Conservation (phyloP, 2,797 vertebrate species). For the Myotis pilosus region DNA sequence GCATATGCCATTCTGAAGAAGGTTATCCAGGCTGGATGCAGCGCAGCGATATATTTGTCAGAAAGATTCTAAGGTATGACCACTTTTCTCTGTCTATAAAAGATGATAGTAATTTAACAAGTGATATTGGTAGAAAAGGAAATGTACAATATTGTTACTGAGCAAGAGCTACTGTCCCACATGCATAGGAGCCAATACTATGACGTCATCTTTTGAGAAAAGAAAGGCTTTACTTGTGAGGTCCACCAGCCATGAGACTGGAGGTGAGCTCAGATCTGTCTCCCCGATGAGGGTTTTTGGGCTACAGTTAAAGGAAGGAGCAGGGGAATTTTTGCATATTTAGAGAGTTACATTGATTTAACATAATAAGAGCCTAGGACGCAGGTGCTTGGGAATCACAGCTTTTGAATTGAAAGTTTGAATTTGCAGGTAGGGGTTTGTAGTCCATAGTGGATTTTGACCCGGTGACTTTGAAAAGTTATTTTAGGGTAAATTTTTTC, state of each 20-base stretch:
- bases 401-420: not conserved
- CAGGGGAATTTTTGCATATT: not conserved
- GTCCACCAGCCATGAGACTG: not conserved
- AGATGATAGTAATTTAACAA: not conserved
- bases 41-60: slow-evolving; percentile 92
- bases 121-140: not conserved
- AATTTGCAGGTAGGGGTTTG: not conserved
- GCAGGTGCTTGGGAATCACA: not conserved
- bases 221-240: not conserved
- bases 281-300: not conserved
- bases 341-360: not conserved
- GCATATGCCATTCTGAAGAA: slow-evolving; percentile 92
- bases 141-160: not conserved
- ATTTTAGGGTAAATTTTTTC: not conserved
- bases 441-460: not conserved
- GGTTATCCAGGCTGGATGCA: slow-evolving; percentile 93
- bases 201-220: not conserved
- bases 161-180: not conserved
- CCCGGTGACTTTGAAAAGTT: not conserved
- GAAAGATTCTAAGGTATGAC: slow-evolving; percentile 88
- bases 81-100: not conserved
- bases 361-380: not conserved
- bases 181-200: not conserved
- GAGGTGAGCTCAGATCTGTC: not conserved
- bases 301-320: not conserved